phyloP scores from a whole-genome alignment of 2,888 invertebrate species.

The Chalcosyrphus nemorum region DNA sequence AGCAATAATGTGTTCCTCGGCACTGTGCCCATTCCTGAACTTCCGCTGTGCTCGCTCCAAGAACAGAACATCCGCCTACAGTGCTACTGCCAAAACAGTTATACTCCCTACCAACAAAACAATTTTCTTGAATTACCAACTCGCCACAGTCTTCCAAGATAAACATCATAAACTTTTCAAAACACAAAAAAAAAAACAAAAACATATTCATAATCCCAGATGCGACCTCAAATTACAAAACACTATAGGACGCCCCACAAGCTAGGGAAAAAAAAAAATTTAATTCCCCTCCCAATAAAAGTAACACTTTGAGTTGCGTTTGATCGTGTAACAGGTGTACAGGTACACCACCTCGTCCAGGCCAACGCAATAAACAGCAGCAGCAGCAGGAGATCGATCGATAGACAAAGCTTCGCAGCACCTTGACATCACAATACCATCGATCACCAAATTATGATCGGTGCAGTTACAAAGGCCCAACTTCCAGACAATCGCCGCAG shows the following conservation, averaged over 20 bases:
- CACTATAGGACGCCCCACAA: slow-evolving; percentile 46
- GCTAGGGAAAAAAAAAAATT: slow-evolving; percentile 26
- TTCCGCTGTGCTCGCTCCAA: slow-evolving; percentile 5
- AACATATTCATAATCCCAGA: slow-evolving; percentile 46
- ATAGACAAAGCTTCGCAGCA: slow-evolving; percentile 38
- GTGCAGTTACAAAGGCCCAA: slow-evolving; percentile 47
- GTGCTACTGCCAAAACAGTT: slow-evolving; percentile 54
- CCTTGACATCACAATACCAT: slow-evolving; percentile 59
- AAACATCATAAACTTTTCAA: slow-evolving; percentile 36
- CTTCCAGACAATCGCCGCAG: slow-evolving; percentile 9
- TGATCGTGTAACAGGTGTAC: slow-evolving; percentile 60
- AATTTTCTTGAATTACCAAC: slow-evolving; percentile 51
- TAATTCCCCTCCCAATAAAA: slow-evolving; percentile 61
- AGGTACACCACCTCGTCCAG: slow-evolving; percentile 1
- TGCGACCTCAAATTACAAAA: slow-evolving; percentile 50
- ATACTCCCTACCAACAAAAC: slow-evolving; percentile 30
- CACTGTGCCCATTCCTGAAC: not conserved
- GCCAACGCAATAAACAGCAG: slow-evolving; percentile 31
- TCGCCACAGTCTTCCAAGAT: slow-evolving; percentile 48
- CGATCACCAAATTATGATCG: slow-evolving; percentile 63
- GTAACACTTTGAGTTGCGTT: slow-evolving; percentile 57
- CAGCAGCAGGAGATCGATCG: slow-evolving; percentile 60
- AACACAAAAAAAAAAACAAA: slow-evolving; percentile 7
- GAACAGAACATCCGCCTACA: slow-evolving; percentile 39
- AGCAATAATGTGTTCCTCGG: slow-evolving; percentile 6